Percentiles rank a stretch among this genome's conserved stretches.
Evolutionary conservation across 2,888 invertebrate species (phyloP).

Genomic region (Busseola fusca): DNA sequence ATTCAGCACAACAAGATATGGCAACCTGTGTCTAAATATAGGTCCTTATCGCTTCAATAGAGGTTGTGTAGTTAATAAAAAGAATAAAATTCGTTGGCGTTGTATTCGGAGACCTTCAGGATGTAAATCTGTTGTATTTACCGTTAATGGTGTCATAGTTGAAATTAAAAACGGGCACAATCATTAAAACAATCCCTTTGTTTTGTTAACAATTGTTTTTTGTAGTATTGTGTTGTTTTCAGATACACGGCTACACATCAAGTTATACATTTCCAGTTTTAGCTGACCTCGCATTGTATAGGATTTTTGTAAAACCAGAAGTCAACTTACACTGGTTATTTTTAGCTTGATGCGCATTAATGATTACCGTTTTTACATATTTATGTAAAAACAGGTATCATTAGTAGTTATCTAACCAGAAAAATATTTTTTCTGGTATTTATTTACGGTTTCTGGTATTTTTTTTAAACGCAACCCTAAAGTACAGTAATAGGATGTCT

Average conservation of each 20-base stretch:
- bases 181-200: constrained; percentile 4
- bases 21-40: constrained; percentile 18
- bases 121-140: constrained; percentile 19
- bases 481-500: background rate
- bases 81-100: constrained; percentile 14
- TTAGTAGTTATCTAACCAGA: background rate
- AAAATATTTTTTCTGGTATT: background rate
- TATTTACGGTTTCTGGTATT: background rate
- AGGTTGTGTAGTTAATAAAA: background rate
- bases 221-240: too few species aligned
- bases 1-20: constrained; percentile 21
- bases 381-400: background rate
- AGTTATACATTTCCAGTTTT: too few species aligned
- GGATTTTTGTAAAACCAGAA: too few species aligned
- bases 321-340: too few species aligned
- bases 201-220: background rate
- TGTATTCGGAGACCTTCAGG: background rate
- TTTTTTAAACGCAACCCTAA: background rate
- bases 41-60: constrained; percentile 24
- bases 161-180: constrained; percentile 15
- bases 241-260: too few species aligned
- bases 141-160: background rate
- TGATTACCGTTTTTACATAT: too few species aligned
- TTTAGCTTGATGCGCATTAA: too few species aligned
- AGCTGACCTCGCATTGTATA: too few species aligned